Percentiles rank a stretch among this genome's conserved stretches.
Evolutionary conservation across 1,140 invertebrate genomes (phyloP).

Genomic region (Macrotrachela quadricornifera): DNA sequence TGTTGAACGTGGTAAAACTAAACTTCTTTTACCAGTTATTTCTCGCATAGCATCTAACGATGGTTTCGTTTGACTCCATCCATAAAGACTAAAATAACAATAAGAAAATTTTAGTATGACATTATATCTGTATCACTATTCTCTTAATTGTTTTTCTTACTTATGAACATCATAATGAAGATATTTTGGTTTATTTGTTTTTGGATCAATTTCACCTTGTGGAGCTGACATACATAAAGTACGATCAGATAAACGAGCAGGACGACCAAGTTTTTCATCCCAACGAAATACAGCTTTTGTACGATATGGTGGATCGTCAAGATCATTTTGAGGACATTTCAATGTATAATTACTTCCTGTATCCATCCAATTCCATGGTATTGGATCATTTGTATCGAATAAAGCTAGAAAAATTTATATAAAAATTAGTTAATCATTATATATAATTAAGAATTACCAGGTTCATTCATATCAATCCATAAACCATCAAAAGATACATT

Average conservation of each 20-base stretch:
- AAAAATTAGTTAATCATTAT: conserved; percentile 8
- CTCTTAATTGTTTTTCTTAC: too few species aligned
- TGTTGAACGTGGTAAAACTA: conserved; percentile 59
- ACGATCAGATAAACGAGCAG: conserved; percentile 13
- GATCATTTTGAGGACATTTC: conserved; percentile 36
- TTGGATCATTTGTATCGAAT: conserved; percentile 8
- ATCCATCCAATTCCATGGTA: conserved; percentile 10
- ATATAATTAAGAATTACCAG: conserved; percentile 29
- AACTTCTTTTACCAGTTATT: conserved; percentile 36
- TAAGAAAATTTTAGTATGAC: too few species aligned
- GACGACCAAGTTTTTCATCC: not conserved
- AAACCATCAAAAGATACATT: conserved; percentile 46
- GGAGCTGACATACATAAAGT: conserved; percentile 21
- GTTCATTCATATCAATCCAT: conserved; percentile 50
- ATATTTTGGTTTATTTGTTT: conserved; percentile 31
- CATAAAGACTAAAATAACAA: conserved; percentile 10
- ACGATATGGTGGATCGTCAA: conserved; percentile 14
- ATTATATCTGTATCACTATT: not conserved
- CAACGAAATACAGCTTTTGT: too few species aligned
- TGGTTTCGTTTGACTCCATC: conserved; percentile 22
- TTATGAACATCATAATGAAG: conserved; percentile 8
- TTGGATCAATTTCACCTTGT: conserved; percentile 36
- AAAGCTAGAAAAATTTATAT: conserved; percentile 9
- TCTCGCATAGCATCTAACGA: conserved; percentile 24
- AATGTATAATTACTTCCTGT: conserved; percentile 50